Evolutionary conservation across 1,140 invertebrate genomes (phyloP).

Genomic region (Hylaeus anthracinus): DNA sequence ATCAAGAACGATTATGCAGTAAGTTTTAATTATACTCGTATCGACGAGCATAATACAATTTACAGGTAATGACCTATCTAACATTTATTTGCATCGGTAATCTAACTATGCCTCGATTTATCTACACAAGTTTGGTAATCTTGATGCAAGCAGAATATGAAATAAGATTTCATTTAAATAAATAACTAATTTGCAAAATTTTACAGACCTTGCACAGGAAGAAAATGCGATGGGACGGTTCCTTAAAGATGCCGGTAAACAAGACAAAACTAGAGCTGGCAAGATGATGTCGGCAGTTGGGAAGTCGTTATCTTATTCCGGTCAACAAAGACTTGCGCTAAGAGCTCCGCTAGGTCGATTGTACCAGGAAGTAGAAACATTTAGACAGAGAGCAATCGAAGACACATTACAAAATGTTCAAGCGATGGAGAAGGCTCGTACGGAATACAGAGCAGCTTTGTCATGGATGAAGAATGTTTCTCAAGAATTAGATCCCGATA

Average conservation of each 20-base stretch:
- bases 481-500: constrained; percentile 97
- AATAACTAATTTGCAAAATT: constrained; percentile 9
- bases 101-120: no score
- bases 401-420: constrained; percentile 95
- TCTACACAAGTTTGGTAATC: no score
- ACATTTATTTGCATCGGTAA: no score
- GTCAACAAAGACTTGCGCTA: constrained; percentile 94
- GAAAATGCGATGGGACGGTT: constrained; percentile 97
- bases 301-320: constrained; percentile 96
- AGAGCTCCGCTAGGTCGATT: constrained; percentile 93
- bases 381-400: constrained; percentile 94
- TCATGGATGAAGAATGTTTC: constrained; percentile 99
- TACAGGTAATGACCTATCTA: no score
- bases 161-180: background rate
- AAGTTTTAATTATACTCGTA: constrained; percentile 66
- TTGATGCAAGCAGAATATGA: no score
- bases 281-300: constrained; percentile 97
- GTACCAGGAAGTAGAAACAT: constrained; percentile 98
- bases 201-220: constrained; percentile 92
- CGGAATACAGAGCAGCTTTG: constrained; percentile 97
- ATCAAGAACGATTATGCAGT: constrained; percentile 96
- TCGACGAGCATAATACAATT: no score
- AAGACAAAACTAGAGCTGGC: constrained; percentile 92
- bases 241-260: constrained; percentile 96
- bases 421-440: constrained; percentile 96